Evolutionary conservation across 2,888 invertebrate genomes (phyloP).

Genomic region (Hofmannophila pseudospretella): DNA sequence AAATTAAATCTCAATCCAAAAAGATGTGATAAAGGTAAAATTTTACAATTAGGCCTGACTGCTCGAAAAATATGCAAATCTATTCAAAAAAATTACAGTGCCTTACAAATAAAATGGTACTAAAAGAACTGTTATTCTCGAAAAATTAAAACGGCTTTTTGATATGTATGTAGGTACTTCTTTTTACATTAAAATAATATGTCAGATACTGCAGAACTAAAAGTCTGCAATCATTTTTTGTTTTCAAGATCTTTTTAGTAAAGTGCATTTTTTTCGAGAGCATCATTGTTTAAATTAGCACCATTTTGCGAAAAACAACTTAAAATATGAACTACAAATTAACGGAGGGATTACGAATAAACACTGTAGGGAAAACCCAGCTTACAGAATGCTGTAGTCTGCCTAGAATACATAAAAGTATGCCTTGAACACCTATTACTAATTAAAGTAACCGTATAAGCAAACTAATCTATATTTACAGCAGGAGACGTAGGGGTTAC

Average conservation of each 20-base stretch:
- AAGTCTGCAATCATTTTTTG: too few relatives aligned
- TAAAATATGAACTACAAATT: constrained; percentile 21
- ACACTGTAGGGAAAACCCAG: constrained; percentile 32
- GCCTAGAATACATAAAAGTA: constrained; percentile 7
- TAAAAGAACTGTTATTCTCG: too few relatives aligned
- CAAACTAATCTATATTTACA: constrained; percentile 62
- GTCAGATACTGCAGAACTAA: too few relatives aligned
- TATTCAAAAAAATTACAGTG: not conserved
- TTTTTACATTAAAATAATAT: too few relatives aligned
- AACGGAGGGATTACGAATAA: constrained; percentile 38
- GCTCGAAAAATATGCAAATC: constrained; percentile 8
- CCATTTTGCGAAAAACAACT: constrained; percentile 4
- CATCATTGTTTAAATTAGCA: not conserved
- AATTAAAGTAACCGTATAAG: constrained; percentile 31
- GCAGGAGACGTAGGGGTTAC: constrained; percentile 42
- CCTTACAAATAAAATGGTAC: too few relatives aligned
- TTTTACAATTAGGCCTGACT: constrained; percentile 22
- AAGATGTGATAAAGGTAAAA: constrained; percentile 2
- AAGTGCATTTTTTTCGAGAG: not conserved
- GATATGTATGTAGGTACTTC: too few relatives aligned
- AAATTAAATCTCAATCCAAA: not conserved
- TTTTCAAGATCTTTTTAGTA: too few relatives aligned
- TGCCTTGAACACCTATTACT: constrained; percentile 9
- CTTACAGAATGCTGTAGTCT: constrained; percentile 17
- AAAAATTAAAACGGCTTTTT: too few relatives aligned